A percentile compares a stretch with the other conserved stretches of the same genome.
phyloP scores from a whole-genome alignment of 2,797 vertebrate species.

The Artibeus lituratus region DNA sequence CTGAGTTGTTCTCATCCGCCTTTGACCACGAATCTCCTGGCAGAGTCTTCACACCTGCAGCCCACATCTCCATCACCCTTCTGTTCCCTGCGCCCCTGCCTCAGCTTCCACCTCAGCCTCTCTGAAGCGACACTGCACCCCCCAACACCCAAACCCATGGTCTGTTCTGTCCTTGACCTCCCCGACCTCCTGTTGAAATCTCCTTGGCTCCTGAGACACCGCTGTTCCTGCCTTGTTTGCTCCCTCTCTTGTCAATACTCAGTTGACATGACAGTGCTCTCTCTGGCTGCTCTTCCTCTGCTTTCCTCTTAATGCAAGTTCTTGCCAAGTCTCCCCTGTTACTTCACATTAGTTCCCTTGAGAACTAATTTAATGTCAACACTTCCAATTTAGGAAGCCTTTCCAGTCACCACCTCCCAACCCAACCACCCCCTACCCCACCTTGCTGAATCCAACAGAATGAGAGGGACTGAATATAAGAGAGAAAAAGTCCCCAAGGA shows the following conservation, averaged over 20 bases:
- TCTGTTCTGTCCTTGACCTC: background rate
- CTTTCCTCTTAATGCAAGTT: slow-evolving; percentile 31
- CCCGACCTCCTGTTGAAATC: background rate
- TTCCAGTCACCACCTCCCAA: slow-evolving; percentile 51
- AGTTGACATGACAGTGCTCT: background rate
- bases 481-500: background rate
- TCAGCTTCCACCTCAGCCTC: background rate
- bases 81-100: background rate
- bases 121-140: background rate
- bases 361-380: slow-evolving; percentile 58
- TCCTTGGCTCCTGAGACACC: background rate
- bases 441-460: slow-evolving; percentile 38
- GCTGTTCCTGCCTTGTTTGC: background rate
- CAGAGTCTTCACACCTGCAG: no score
- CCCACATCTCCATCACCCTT: background rate
- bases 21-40: background rate
- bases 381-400: slow-evolving; percentile 58
- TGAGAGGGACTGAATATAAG: slow-evolving; percentile 20
- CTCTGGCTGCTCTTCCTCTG: slow-evolving; percentile 47
- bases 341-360: slow-evolving; percentile 59
- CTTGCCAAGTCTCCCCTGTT: slow-evolving; percentile 54
- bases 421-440: background rate
- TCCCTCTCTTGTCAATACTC: slow-evolving; percentile 37
- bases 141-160: background rate
- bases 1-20: background rate